Evolutionary conservation across 2,888 invertebrate genomes (phyloP), one percentile per base, ranked within the genome.

Genomic region (Rapana venosa): DNA sequence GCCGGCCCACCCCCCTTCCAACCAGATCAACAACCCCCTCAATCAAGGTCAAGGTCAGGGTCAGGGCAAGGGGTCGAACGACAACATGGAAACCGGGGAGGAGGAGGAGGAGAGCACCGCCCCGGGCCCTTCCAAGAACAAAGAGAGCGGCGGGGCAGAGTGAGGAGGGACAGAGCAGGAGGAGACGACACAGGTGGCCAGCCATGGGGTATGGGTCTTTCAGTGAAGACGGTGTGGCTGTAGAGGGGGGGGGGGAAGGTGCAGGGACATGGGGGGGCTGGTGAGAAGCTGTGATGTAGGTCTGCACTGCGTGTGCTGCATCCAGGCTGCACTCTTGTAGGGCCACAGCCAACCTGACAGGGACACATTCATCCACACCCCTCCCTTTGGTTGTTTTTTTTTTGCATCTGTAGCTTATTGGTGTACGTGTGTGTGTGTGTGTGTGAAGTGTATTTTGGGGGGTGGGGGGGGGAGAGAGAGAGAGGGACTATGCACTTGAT

Each of bases 1-100:
- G 70, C 90, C 89, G 11, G 89, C 84, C 32, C 90, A 74, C 47
- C 92, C 91, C 30, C 92, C 91, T 32, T 93, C 92, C 91, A 94
- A 94, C 91, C 94, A 94, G 91, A 94, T 94, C 87, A 94, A 93
- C 92, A 94, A 94, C 92, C 94, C 93, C 87, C 91, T 94, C 35
- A 94, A 93, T 88, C 93, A 93, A 83, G n/a, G 70, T 36, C 79
- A 77, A 56, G 32, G 36, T 32, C 88, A 88, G 20, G 85, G 85
- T 85, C 58, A 56, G 15, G 58, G 58, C 85, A 88, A 84, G 47
- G 84, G 84, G 90, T 83, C 87, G 61, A 36, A 90, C 61, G 92
- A 92, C 32, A 93, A 93, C 88, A 90, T 92, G 30, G 94, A 94
- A 47, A 93, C 93, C 15, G 93, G 93, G 1, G 93, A 93, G 85